Base-by-base conservation (phyloP, 2,797 vertebrate species). In the Coregonus suidteri region DNA sequence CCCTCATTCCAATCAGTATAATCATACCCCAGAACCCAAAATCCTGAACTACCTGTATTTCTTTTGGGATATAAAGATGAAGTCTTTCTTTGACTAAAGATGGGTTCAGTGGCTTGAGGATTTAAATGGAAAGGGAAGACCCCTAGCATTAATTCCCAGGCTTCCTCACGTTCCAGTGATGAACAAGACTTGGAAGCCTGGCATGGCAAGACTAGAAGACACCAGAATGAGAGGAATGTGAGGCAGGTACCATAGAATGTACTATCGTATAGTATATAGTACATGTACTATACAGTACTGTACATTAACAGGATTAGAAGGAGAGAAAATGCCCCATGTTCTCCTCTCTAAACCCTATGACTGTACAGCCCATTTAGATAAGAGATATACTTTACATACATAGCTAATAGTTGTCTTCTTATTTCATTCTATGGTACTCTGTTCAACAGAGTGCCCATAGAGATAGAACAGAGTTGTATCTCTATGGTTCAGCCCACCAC, bases 361-460 rank as follows among this genome's bases (percentile, higher is more conserved):
- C 20, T 64, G 20, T 64, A 64, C 59, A 64, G 20, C 59, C 59
- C 59, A 64, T 30, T 30, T 20, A 64, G 20, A 25, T 64, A 64
- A 20, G 20, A 11, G 59, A 64, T 64, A 64, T 64, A 64, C 59
- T 64, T 64, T 64, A 64, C 59, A 64, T 30, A 64, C 59, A 64
- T 64, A 64, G 59, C 59, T 64, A 25, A 18, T 11, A 64, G 20
- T 64, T 47, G 41, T 25, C 9, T 64, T 64, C 59, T 64, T 20
- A 64, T 64, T 64, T 64, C 20, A 64, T 64, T 64, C 59, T 30
- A 64, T 64, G 59, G 59, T 30, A 64, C 59, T 64, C 20, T 25
- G 59, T 64, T 64, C 59, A 64, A 25, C 25, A 25, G 25, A 25
- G 25, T 25, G 59, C 20, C 59, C 9, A 64, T 3, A 25, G 59